Conservation (phyloP, 1,140 invertebrate genomes). For the Tenebrio molitor region DNA sequence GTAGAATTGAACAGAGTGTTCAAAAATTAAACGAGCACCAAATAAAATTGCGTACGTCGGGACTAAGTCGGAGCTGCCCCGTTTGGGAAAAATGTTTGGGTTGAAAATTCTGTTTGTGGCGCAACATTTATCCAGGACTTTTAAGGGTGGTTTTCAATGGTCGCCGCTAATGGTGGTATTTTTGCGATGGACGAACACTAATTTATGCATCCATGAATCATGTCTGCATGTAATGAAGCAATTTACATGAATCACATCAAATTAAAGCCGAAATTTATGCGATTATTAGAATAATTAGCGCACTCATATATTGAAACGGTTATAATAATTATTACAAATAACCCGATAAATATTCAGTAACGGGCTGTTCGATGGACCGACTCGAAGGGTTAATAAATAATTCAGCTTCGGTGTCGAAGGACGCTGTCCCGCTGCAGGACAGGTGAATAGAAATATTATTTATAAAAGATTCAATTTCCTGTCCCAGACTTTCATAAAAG, state of each 20-base stretch:
- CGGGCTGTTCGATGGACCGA: background rate
- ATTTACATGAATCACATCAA: conserved; percentile 36
- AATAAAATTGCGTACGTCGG: background rate
- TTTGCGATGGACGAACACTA: background rate
- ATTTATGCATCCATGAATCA: conserved; percentile 19
- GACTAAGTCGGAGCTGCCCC: too few species aligned
- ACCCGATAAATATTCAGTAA: conserved; percentile 27
- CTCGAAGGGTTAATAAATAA: conserved; percentile 22
- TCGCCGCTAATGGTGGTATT: conserved; percentile 1
- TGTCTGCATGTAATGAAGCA: conserved; percentile 33
- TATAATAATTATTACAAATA: conserved; percentile 33
- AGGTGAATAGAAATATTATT: conserved; percentile 26
- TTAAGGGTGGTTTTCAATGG: conserved; percentile 3
- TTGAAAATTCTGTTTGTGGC: background rate
- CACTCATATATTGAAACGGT: conserved; percentile 34
- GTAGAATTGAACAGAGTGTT: conserved; percentile 27
- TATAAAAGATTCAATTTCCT: conserved; percentile 44
- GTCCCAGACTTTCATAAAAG: conserved; percentile 31
- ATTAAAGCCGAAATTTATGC: conserved; percentile 31
- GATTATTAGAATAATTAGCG: conserved; percentile 38
- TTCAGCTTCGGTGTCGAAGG: background rate
- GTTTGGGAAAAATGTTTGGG: background rate
- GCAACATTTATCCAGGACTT: background rate
- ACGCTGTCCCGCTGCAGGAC: background rate
- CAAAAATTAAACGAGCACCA: conserved; percentile 1